A percentile compares a stretch with the other conserved stretches of the same genome.
Conservation (phyloP, 35 echinoderm and acorn worm genomes). For the Ophiothrix spiculata region DNA sequence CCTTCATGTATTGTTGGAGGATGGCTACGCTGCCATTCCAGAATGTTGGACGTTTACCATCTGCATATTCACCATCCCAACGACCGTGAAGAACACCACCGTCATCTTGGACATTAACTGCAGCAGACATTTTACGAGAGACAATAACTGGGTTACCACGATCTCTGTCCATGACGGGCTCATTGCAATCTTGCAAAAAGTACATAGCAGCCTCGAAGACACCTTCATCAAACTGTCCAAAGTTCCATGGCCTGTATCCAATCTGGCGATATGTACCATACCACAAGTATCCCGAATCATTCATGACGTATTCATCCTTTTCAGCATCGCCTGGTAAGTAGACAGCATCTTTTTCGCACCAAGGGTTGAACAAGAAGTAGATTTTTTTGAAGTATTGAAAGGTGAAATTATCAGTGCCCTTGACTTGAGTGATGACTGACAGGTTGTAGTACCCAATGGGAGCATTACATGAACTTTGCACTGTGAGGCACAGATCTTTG, state of each 20-base stretch:
- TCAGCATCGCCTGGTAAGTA: conserved; percentile 53
- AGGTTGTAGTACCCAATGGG: neutral
- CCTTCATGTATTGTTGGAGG: conserved; percentile 51
- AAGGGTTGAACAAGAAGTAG: conserved; percentile 49
- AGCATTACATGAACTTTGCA: neutral
- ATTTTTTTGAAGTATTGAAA: no score
- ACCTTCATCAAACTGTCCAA: conserved; percentile 76
- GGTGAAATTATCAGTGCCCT: neutral
- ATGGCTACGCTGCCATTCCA: conserved; percentile 86
- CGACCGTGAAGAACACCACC: conserved; percentile 51
- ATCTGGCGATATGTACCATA: conserved; percentile 48
- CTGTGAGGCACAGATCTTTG: neutral
- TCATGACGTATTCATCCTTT: conserved; percentile 74
- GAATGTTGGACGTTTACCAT: conserved; percentile 37
- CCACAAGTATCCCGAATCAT: conserved; percentile 57
- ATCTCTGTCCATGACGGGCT: neutral
- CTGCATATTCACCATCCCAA: conserved; percentile 67
- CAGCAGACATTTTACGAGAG: conserved; percentile 44
- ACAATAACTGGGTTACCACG: conserved; percentile 47
- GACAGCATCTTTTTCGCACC: conserved; percentile 51
- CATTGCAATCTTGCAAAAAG: conserved; percentile 45
- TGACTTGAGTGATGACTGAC: neutral
- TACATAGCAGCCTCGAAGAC: conserved; percentile 67
- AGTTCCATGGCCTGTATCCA: conserved; percentile 54
- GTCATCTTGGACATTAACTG: conserved; percentile 66